Evolutionary conservation across 2,797 vertebrate genomes (phyloP).

Genomic region (Psittacula derbiana): DNA sequence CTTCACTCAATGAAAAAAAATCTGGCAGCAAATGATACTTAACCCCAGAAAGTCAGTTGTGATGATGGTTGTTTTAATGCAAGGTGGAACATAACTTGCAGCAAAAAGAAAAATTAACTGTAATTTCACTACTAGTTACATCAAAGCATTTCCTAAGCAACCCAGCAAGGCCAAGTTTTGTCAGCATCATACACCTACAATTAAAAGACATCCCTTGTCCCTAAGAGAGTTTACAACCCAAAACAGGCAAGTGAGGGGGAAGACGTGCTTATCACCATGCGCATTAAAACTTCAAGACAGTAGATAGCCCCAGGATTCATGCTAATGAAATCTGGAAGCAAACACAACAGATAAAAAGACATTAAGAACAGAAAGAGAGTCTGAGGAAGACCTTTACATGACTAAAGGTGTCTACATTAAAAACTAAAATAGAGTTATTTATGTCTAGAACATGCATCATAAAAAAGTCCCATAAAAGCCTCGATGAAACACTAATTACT

Average conservation of each 20-base stretch:
- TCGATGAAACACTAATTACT: slow-evolving; percentile 25
- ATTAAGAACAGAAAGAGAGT: background rate
- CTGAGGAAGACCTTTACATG: background rate
- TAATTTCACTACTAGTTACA: slow-evolving; percentile 13
- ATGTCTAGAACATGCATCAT: background rate
- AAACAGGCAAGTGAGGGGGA: background rate
- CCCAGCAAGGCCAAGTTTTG: slow-evolving; percentile 19
- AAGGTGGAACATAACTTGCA: slow-evolving; percentile 36
- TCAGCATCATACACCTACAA: background rate
- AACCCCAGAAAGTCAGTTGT: background rate
- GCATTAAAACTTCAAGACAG: slow-evolving; percentile 49
- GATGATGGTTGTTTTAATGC: background rate
- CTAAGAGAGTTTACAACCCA: slow-evolving; percentile 36
- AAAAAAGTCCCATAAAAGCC: background rate
- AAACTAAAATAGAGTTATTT: background rate
- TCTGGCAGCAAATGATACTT: background rate
- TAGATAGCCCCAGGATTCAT: slow-evolving; percentile 34
- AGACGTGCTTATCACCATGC: background rate
- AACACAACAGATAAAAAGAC: slow-evolving; percentile 20
- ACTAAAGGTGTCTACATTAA: background rate
- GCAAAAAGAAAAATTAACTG: background rate
- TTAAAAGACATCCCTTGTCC: slow-evolving; percentile 27
- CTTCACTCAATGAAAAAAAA: background rate
- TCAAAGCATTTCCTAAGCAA: slow-evolving; percentile 19
- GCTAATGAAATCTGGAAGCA: slow-evolving; percentile 36